Evolutionary conservation across 2,113 vertebrate species (phyloP).

Genomic region (Polypterus bichir): DNA sequence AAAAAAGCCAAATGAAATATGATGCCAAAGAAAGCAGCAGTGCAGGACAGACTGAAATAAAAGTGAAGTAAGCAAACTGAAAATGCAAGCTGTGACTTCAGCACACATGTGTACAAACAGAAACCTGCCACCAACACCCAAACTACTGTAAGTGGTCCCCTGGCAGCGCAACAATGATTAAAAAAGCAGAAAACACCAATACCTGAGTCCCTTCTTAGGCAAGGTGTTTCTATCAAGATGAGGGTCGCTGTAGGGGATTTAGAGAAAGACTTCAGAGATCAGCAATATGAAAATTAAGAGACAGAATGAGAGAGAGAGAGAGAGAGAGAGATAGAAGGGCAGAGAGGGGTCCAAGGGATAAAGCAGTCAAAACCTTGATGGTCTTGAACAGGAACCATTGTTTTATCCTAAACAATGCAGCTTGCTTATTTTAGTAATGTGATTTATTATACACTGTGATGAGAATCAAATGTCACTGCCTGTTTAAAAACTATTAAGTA

Average conservation of each 20-base stretch:
- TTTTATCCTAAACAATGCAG: background rate
- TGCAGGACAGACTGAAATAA: too few relatives aligned
- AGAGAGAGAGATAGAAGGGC: background rate
- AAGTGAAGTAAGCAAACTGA: background rate
- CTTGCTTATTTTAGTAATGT: background rate
- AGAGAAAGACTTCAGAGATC: conserved; percentile 71
- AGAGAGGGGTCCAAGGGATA: background rate
- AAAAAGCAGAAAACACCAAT: conserved; percentile 53
- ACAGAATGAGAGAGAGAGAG: background rate
- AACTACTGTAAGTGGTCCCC: background rate
- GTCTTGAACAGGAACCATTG: background rate
- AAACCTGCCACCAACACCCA: conserved; percentile 5
- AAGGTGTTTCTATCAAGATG: conserved; percentile 97
- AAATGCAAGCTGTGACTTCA: background rate
- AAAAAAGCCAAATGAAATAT: too few relatives aligned
- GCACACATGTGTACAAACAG: conserved; percentile 5
- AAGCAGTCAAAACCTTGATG: background rate
- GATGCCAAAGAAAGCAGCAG: too few relatives aligned
- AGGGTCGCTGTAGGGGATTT: conserved; percentile 75
- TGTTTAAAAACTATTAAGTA: background rate
- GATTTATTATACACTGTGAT: background rate
- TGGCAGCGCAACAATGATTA: conserved; percentile 26
- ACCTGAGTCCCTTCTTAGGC: conserved; percentile 97
- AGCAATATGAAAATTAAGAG: conserved; percentile 17
- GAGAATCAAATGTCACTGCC: too few relatives aligned